Conservation (phyloP, 1,140 invertebrate genomes). For the Eumeta japonica region DNA sequence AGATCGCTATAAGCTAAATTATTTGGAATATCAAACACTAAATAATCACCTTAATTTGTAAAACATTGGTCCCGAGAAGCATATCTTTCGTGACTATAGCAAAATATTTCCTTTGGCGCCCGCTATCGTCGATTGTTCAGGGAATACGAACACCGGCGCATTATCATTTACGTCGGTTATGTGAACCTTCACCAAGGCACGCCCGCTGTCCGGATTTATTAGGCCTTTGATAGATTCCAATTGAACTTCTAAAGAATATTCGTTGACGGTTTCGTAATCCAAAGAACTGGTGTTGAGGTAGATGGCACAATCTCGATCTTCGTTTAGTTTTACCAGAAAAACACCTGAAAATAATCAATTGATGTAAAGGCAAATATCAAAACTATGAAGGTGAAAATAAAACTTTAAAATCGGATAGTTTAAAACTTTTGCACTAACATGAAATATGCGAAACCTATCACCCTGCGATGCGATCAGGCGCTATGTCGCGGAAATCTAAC, state of each 20-base stretch:
- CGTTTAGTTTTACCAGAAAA: slow-evolving; percentile 72
- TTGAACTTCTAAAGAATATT: slow-evolving; percentile 74
- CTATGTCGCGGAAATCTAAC: too few species aligned
- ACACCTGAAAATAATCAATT: slow-evolving; percentile 52
- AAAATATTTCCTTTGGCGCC: slow-evolving; percentile 44
- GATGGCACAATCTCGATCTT: slow-evolving; percentile 77
- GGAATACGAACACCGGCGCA: slow-evolving; percentile 75
- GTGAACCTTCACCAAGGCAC: slow-evolving; percentile 75
- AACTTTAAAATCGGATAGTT: too few species aligned
- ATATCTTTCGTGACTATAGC: slow-evolving; percentile 68
- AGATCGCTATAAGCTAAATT: too few species aligned
- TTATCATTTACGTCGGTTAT: slow-evolving; percentile 88
- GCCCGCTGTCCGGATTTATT: slow-evolving; percentile 72
- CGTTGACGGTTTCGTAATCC: slow-evolving; percentile 73
- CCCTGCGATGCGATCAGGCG: too few species aligned
- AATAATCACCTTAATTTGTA: slow-evolving; percentile 68
- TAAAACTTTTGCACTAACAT: too few species aligned
- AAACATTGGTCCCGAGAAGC: slow-evolving; percentile 70
- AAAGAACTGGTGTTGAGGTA: slow-evolving; percentile 65
- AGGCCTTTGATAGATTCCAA: slow-evolving; percentile 74
- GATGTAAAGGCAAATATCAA: slow-evolving; percentile 1
- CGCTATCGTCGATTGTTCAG: slow-evolving; percentile 52
- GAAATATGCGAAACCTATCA: too few species aligned
- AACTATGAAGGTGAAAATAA: too few species aligned
- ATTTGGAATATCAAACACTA: too few species aligned